Evolutionary conservation across 2,888 invertebrate species (phyloP).

Genomic region (Melinaea menophilus): DNA sequence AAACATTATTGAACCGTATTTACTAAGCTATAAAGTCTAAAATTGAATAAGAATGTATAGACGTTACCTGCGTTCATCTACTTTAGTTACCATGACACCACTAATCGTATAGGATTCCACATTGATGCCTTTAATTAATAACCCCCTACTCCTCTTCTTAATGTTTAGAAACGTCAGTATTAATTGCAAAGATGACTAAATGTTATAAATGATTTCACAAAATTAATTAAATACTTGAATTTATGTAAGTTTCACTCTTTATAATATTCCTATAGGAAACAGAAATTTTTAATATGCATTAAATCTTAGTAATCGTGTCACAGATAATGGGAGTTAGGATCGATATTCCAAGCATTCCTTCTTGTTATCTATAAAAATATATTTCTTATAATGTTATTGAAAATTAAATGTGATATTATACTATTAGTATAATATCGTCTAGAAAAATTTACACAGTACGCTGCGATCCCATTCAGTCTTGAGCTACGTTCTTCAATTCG

Average conservation of each 20-base stretch:
- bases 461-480: conserved; percentile 4
- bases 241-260: too few relatives aligned
- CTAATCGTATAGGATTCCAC: conserved; percentile 69
- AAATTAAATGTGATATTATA: too few relatives aligned
- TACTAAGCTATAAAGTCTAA: conserved; percentile 1
- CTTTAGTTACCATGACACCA: conserved; percentile 53
- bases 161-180: conserved; percentile 37
- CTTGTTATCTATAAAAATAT: too few relatives aligned
- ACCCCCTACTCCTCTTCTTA: conserved; percentile 49
- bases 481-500: conserved; percentile 8
- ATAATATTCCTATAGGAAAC: too few relatives aligned
- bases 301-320: too few relatives aligned
- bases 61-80: conserved; percentile 40
- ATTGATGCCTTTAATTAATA: conserved; percentile 66
- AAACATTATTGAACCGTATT: neutral
- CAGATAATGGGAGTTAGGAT: too few relatives aligned
- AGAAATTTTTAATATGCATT: too few relatives aligned
- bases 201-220: conserved; percentile 16
- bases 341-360: too few relatives aligned
- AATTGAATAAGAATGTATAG: conserved; percentile 30
- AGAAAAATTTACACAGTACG: neutral
- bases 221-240: conserved; percentile 9
- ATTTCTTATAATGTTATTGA: too few relatives aligned
- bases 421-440: too few relatives aligned
- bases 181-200: conserved; percentile 23